Conservation (phyloP, 2,888 invertebrate species). For the Sphaerophoria rueppellii region DNA sequence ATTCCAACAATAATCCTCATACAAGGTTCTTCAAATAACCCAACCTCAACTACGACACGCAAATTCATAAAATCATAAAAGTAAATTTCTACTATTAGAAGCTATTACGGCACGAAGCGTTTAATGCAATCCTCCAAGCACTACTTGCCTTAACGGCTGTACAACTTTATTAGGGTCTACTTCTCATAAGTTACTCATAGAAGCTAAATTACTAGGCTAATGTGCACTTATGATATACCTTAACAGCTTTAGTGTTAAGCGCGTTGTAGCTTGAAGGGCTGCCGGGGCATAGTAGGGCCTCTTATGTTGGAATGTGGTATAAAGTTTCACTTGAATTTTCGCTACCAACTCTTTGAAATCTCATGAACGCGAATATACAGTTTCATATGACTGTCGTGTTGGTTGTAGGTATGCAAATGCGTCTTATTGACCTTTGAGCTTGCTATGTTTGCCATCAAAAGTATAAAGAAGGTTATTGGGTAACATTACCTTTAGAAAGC, state of each 20-base stretch:
- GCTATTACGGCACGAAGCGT: conserved; percentile 51
- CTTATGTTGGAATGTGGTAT: conserved; percentile 36
- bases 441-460: conserved; percentile 45
- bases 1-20: no score
- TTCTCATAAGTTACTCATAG: conserved; percentile 56
- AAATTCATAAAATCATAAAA: conserved; percentile 44
- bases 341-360: background rate
- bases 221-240: conserved; percentile 56
- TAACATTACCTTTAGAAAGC: background rate
- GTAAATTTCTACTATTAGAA: conserved; percentile 41
- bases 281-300: conserved; percentile 4
- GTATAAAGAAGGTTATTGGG: background rate
- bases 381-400: background rate
- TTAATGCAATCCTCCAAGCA: conserved; percentile 48
- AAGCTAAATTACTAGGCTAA: conserved; percentile 59
- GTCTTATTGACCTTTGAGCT: conserved; percentile 52
- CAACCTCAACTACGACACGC: no score
- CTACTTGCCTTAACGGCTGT: conserved; percentile 43
- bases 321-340: conserved; percentile 55
- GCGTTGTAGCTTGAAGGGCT: background rate
- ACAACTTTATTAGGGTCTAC: conserved; percentile 65
- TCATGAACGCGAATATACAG: background rate
- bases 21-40: no score
- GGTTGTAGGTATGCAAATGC: conserved; percentile 12
- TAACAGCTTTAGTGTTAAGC: conserved; percentile 27